phyloP scores from a whole-genome alignment of 2,113 vertebrate species.

The Uria aalge region DNA sequence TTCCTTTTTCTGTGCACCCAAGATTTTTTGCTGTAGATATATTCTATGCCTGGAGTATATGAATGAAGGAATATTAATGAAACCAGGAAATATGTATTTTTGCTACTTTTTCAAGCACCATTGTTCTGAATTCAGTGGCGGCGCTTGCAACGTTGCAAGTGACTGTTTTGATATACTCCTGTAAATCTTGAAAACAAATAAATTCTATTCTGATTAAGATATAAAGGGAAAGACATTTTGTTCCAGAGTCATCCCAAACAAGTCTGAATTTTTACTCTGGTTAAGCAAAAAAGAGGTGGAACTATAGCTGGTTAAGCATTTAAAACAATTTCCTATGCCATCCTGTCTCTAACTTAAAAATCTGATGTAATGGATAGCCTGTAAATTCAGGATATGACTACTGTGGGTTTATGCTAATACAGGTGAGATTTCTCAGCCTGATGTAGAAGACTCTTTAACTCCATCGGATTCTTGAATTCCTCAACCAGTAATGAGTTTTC shows the following conservation, averaged over 20 bases:
- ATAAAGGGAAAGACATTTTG: neutral
- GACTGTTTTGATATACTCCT: neutral
- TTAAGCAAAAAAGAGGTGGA: neutral
- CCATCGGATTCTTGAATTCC: neutral
- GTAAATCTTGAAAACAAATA: neutral
- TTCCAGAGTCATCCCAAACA: neutral
- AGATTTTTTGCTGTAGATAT: neutral
- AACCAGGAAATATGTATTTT: neutral
- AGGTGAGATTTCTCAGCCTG: neutral
- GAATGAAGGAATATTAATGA: neutral
- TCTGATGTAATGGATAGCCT: neutral
- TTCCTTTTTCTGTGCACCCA: neutral
- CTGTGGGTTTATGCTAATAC: neutral
- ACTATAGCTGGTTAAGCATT: neutral
- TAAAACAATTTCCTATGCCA: neutral
- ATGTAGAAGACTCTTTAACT: neutral
- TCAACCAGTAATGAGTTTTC: neutral
- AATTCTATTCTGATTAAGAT: neutral
- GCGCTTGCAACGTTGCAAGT: neutral
- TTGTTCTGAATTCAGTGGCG: neutral
- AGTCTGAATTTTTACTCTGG: neutral
- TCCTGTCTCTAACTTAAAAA: neutral
- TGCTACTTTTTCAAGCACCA: neutral
- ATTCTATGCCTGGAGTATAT: neutral
- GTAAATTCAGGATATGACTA: neutral